Base-by-base conservation (phyloP, 1,140 invertebrate genomes). In the Tetranychus urticae region DNA sequence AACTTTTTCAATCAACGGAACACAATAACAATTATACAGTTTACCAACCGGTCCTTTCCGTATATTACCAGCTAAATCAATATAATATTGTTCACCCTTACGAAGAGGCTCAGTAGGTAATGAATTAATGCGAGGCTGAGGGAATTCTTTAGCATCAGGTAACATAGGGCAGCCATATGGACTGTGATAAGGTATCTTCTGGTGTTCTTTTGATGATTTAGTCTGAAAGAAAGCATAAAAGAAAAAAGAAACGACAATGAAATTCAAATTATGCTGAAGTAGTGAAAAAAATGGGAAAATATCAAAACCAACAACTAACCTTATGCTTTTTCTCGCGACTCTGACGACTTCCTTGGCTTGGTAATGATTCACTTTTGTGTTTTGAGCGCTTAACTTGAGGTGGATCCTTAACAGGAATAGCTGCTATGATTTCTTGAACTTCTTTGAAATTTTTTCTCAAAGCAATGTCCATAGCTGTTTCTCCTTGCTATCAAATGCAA, bases 41-140 rank as follows among this genome's bases (percentile, higher is more conserved):
- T 88, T 84, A 1, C 88, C 88, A 10, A 91, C 81, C 0, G 88
- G 88, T 5, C 90, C 89, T 74, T 94, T 93, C 65, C 86, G 82
- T 59, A 97, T 91, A 69, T 94, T 92, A 3, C 91, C 90, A n/a
- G 88, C 88, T 59, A 97, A 75, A 71, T 96, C 90, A 59, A 92
- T 76, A 72, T 85, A 97, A 72, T 94, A 94, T 69, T 94, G 88
- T 71, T 92, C 87, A 23, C 90, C 90, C 65, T 82, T 81, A 65
- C 80, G 80, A 1, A 93, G 73, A 0, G 87, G 86, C 71, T 89
- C 86, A 66, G 82, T 77, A 47, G 88, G 87, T 61, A 91, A 71
- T 10, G 85, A 84, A 70, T 88, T 83, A 60, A 89, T 70, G 66
- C 84, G 83, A 54, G 87, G 84, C 65, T 84, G 80, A 54, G 88